Conservation (phyloP, 64 coral and sea anemone species). For the Astreopora myriophthalma region DNA sequence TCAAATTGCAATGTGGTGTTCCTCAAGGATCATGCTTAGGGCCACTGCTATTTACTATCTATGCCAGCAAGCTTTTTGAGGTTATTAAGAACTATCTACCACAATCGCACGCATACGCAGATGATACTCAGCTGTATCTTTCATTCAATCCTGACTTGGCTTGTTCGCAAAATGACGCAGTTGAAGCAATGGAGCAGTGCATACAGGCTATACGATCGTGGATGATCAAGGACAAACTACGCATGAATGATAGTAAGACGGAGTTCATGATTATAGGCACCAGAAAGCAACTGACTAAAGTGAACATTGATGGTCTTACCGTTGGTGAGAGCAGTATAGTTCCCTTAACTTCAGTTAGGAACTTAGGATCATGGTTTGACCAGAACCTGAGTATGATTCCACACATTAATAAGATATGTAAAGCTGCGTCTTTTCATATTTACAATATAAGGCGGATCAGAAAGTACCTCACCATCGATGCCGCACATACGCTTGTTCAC, state of each 20-base stretch:
- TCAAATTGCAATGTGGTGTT: constrained; percentile 30
- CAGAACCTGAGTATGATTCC: not conserved
- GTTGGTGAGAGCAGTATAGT: not conserved
- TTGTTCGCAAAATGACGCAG: not conserved
- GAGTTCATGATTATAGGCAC: constrained; percentile 23
- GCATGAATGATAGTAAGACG: not conserved
- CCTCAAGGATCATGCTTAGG: constrained; percentile 43
- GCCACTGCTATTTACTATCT: constrained; percentile 30
- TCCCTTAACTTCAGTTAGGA: not conserved
- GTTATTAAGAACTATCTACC: constrained; percentile 25
- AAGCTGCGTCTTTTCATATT: not conserved
- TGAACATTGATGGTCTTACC: constrained; percentile 9
- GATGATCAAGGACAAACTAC: constrained; percentile 6
- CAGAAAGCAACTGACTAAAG: not conserved
- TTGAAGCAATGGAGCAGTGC: not conserved
- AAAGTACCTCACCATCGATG: not conserved
- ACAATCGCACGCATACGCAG: not conserved
- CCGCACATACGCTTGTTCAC: constrained; percentile 3
- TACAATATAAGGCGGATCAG: constrained; percentile 19
- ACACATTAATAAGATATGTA: constrained; percentile 10
- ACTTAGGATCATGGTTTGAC: constrained; percentile 13
- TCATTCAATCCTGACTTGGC: not conserved
- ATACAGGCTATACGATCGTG: not conserved
- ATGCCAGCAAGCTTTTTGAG: constrained; percentile 1
- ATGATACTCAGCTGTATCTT: constrained; percentile 30